Percentiles rank a stretch among this genome's conserved stretches.
Evolutionary conservation across 2,888 invertebrate species (phyloP).

Genomic region (Oligia latruncula): DNA sequence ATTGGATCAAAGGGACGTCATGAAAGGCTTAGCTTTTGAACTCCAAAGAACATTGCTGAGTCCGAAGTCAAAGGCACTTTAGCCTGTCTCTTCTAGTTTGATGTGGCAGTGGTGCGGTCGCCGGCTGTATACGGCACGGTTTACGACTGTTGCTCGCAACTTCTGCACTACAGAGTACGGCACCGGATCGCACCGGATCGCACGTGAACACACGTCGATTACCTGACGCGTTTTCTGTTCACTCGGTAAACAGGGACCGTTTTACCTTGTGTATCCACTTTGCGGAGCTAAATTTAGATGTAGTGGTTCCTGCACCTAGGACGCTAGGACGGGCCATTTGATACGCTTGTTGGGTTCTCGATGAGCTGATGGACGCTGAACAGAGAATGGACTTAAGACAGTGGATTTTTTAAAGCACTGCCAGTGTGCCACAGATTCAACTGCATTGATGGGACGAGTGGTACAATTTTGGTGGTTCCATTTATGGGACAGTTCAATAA

Average conservation of each 20-base stretch:
- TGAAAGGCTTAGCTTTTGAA: not conserved
- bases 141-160: constrained; percentile 77
- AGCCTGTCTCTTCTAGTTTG: constrained; percentile 50
- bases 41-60: not conserved
- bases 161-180: constrained; percentile 62
- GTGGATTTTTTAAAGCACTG: not conserved
- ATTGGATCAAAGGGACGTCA: not conserved
- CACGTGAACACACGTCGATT: constrained; percentile 67
- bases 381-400: not conserved
- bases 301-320: constrained; percentile 27
- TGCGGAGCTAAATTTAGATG: constrained; percentile 53
- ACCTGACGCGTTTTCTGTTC: constrained; percentile 68
- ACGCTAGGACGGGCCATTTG: constrained; percentile 3
- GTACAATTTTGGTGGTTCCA: not conserved
- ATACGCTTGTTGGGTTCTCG: constrained; percentile 8
- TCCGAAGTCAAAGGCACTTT: not conserved
- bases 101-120: constrained; percentile 34
- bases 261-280: constrained; percentile 56
- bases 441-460: not conserved
- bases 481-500: not conserved
- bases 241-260: constrained; percentile 52
- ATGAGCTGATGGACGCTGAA: constrained; percentile 9
- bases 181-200: constrained; percentile 64
- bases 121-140: constrained; percentile 68
- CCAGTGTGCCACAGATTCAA: not conserved